A percentile compares a stretch with the other conserved stretches of the same genome.
Conservation (phyloP, 2,797 vertebrate genomes). For the Manis pentadactyla region DNA sequence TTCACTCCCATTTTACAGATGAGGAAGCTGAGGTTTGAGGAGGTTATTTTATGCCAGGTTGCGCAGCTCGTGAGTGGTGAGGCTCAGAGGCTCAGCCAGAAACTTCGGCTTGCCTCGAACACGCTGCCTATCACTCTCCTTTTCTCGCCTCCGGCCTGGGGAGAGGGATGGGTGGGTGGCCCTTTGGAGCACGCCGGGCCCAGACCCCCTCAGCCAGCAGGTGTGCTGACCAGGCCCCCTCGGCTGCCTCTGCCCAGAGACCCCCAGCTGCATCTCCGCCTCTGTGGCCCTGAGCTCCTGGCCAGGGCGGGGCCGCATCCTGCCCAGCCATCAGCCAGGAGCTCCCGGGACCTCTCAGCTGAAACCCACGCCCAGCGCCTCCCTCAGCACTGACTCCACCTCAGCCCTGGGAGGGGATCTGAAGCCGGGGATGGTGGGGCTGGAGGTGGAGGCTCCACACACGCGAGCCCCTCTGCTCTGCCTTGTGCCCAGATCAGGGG, state of each 20-base stretch:
- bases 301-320: background rate
- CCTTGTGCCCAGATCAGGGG: conserved; percentile 75
- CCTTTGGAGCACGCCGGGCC: background rate
- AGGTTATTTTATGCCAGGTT: background rate
- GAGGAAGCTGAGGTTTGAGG: background rate
- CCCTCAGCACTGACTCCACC: rapidly evolving
- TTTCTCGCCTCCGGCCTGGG: background rate
- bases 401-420: background rate
- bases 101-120: background rate
- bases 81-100: background rate
- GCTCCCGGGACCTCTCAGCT: background rate
- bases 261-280: background rate
- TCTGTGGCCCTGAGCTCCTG: background rate
- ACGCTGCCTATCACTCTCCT: rapidly evolving
- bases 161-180: background rate
- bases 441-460: background rate
- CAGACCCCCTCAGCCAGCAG: background rate
- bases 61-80: background rate
- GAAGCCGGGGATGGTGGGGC: background rate
- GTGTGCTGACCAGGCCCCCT: background rate
- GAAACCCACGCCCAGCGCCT: background rate
- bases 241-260: background rate
- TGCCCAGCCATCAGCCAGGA: background rate
- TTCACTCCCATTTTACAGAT: background rate
- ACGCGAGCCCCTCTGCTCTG: background rate